phyloP scores from a whole-genome alignment of 2,888 invertebrate genomes.

The Leptinotarsa tumamoca region DNA sequence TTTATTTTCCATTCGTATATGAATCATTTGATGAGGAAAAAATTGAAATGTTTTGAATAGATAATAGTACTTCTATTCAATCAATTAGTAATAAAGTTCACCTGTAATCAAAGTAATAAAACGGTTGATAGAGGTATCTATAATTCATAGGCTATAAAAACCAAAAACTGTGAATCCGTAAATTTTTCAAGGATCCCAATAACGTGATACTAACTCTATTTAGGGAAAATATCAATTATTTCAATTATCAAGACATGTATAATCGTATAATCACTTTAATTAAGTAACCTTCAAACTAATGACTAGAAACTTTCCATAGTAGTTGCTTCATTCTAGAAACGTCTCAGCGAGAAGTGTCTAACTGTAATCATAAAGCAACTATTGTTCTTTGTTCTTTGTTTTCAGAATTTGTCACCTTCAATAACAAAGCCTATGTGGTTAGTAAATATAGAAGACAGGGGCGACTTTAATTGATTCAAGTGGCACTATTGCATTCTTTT shows the following conservation, averaged over 20 bases:
- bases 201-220: not conserved
- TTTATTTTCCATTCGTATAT: no score
- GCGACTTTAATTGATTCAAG: not conserved
- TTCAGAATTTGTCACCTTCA: constrained; percentile 17
- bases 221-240: constrained; percentile 11
- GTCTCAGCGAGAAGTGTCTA: constrained; percentile 20
- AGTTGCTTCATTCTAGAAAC: constrained; percentile 36
- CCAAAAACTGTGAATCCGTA: not conserved
- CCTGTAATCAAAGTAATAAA: no score
- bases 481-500: not conserved
- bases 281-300: constrained; percentile 39
- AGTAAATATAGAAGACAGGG: constrained; percentile 1
- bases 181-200: not conserved
- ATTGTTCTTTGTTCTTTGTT: constrained; percentile 29
- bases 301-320: constrained; percentile 37
- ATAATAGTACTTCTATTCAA: no score
- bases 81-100: no score
- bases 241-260: constrained; percentile 18
- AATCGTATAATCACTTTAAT: constrained; percentile 25
- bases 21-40: no score
- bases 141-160: no score
- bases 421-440: not conserved
- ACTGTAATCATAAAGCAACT: constrained; percentile 8
- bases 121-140: no score
- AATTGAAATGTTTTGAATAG: no score